phyloP scores from a whole-genome alignment of 2,797 vertebrate species.

The Staurois parvus region DNA sequence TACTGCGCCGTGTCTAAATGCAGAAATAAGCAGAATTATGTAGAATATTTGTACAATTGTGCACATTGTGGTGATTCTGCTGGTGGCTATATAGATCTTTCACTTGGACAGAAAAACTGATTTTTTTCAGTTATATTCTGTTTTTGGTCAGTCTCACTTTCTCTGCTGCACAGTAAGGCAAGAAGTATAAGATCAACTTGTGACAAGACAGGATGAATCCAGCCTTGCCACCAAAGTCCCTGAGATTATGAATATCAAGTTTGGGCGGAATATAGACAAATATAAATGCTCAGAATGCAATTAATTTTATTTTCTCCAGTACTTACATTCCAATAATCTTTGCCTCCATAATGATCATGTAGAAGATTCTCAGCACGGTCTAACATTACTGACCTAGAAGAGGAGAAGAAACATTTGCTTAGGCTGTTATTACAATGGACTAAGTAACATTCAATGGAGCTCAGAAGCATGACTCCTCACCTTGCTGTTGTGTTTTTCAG shows the following conservation, averaged over 20 bases:
- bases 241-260: too few species aligned
- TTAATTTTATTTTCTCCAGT: slow-evolving; percentile 12
- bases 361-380: slow-evolving; percentile 97
- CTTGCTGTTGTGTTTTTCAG: slow-evolving; percentile 86
- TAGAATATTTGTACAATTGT: not conserved
- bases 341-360: slow-evolving; percentile 95
- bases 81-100: too few species aligned
- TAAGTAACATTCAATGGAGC: too few species aligned
- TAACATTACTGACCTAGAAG: slow-evolving; percentile 91
- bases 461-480: slow-evolving; percentile 75
- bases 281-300: not conserved
- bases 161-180: too few species aligned
- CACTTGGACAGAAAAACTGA: too few species aligned
- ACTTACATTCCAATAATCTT: slow-evolving; percentile 98
- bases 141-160: too few species aligned
- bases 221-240: too few species aligned
- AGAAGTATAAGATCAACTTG: too few species aligned
- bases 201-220: too few species aligned
- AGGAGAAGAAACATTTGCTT: not conserved
- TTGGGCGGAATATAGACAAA: too few species aligned
- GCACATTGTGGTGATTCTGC: too few species aligned
- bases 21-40: not conserved
- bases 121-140: too few species aligned
- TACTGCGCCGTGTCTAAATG: slow-evolving; percentile 90
- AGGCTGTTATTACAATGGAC: not conserved